Percentiles rank a stretch among this genome's conserved stretches.
These are phyloP conservation scores for Leptinotarsa rubiginosa DNA, from an alignment of 2,888 invertebrate genomes.

Conservation along the genomic window DNA sequence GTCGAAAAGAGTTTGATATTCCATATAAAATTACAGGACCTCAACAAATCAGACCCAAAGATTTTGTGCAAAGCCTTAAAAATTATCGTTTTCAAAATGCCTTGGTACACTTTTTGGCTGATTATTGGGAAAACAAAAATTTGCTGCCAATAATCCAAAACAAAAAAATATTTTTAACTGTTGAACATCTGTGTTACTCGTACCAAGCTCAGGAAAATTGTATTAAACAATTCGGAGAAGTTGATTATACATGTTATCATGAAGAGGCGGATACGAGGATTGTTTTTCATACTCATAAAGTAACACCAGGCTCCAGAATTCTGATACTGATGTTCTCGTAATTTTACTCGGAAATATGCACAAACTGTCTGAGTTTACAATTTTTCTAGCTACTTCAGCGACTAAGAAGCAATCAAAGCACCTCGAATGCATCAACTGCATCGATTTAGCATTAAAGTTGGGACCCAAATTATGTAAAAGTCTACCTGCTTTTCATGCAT, in stretches of 20 bases:
- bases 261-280: conserved; percentile 52
- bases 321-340: conserved; percentile 47
- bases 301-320: conserved; percentile 41
- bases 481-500: too few relatives aligned
- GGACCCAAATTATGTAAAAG: too few relatives aligned
- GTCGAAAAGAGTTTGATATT: conserved; percentile 45
- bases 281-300: conserved; percentile 49
- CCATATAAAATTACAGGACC: conserved; percentile 29
- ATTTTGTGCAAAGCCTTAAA: conserved; percentile 54
- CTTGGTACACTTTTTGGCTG: conserved; percentile 53
- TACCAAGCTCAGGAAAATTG: conserved; percentile 33
- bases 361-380: conserved; percentile 46
- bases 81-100: conserved; percentile 57
- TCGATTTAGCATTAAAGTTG: too few relatives aligned
- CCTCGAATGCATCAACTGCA: too few relatives aligned
- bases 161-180: conserved; percentile 45
- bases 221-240: conserved; percentile 48
- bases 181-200: conserved; percentile 38
- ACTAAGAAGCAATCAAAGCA: too few relatives aligned
- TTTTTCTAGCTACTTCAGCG: conserved; percentile 50
- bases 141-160: conserved; percentile 49
- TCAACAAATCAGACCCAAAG: conserved; percentile 52
- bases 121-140: conserved; percentile 51
- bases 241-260: conserved; percentile 49
- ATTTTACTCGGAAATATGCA: conserved; percentile 53